These are phyloP conservation scores for Syngnathus typhle DNA, from an alignment of 2,113 vertebrate species.

Conservation along the genomic window DNA sequence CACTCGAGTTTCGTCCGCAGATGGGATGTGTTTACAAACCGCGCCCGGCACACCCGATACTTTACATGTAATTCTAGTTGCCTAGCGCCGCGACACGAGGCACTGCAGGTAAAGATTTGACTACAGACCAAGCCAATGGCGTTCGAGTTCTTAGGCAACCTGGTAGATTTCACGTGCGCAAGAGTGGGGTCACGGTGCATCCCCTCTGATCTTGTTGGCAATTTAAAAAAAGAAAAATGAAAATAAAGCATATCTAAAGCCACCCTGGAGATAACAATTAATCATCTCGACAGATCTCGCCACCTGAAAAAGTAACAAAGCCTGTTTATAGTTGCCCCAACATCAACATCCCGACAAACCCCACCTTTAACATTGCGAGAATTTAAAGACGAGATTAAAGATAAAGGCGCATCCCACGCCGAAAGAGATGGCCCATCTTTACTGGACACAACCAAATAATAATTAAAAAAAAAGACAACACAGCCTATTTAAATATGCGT, in stretches of 20 bases:
- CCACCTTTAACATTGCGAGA: too few relatives aligned
- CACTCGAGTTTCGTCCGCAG: constrained; percentile 41
- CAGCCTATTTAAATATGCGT: background rate
- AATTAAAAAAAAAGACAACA: background rate
- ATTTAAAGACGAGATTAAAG: too few relatives aligned
- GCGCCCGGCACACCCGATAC: constrained; percentile 50
- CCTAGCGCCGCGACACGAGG: constrained; percentile 18
- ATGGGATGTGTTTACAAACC: constrained; percentile 54
- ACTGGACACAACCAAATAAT: background rate
- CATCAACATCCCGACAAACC: too few relatives aligned
- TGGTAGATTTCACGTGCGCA: background rate
- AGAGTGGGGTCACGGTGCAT: background rate
- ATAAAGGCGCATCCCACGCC: too few relatives aligned
- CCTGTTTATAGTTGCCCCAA: too few relatives aligned
- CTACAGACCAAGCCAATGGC: constrained; percentile 18
- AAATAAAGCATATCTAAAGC: too few relatives aligned
- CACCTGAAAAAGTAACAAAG: too few relatives aligned
- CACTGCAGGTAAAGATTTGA: constrained; percentile 37
- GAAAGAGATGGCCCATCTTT: background rate
- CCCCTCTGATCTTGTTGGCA: too few relatives aligned
- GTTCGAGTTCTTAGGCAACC: background rate
- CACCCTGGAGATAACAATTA: too few relatives aligned
- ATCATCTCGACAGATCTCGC: too few relatives aligned
- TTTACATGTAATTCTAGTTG: constrained; percentile 55
- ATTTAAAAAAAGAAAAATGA: too few relatives aligned